phyloP scores from a whole-genome alignment of 1,140 invertebrate genomes.

The Dufourea novaeangliae region DNA sequence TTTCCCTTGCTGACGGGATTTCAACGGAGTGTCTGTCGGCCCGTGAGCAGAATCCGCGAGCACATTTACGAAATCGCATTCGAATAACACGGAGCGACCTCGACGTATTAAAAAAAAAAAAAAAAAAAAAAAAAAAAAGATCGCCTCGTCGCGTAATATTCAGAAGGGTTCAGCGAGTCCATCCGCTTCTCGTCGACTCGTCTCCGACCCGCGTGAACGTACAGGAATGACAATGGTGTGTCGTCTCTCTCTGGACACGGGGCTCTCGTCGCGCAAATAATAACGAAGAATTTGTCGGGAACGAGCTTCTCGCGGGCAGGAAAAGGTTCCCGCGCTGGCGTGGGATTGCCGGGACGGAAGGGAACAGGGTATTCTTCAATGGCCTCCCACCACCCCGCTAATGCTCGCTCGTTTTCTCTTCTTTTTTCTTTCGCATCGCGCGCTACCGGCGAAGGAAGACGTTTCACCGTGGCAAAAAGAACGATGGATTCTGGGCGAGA shows the following conservation, averaged over 20 bases:
- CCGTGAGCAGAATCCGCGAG: background rate
- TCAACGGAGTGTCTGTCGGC: too few relatives aligned
- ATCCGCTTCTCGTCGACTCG: background rate
- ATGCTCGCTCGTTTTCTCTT: background rate
- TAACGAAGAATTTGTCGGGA: constrained; percentile 17
- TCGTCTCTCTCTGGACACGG: background rate
- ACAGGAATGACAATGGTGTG: background rate
- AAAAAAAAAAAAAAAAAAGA: too few relatives aligned
- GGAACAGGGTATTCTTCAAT: background rate
- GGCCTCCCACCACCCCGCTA: constrained; percentile 8
- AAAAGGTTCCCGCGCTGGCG: background rate
- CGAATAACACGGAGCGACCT: background rate
- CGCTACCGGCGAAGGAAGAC: background rate
- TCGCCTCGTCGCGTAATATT: too few relatives aligned
- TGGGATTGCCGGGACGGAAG: background rate
- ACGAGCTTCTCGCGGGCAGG: background rate
- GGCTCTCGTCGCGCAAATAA: background rate
- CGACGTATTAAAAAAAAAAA: too few relatives aligned
- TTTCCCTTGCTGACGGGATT: too few relatives aligned
- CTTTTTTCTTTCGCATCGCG: background rate
- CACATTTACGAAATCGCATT: background rate
- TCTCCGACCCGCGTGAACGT: too few relatives aligned
- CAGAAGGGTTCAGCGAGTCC: too few relatives aligned
- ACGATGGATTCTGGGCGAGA: too few relatives aligned
- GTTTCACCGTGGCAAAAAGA: background rate